Base-by-base conservation (phyloP, 2,888 invertebrate species). In the Pseudococcus jackbeardsleyi region DNA sequence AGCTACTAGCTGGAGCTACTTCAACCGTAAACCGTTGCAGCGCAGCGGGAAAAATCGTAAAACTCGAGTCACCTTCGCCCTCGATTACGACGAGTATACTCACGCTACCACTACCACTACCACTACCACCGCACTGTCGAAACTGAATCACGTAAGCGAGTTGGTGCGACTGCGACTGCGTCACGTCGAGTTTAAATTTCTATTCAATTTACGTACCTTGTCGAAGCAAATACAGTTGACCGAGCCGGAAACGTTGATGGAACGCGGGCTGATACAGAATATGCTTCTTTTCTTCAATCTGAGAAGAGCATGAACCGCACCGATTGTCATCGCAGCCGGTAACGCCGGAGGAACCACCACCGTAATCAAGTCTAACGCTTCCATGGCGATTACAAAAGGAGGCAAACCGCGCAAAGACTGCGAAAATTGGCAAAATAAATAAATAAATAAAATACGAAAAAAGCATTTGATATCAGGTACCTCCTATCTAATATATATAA, bases 311-410 rank as follows among this genome's bases (percentile, higher is more conserved):
- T 98, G 97, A 90, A 97, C 93, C 2, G 96, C 94, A 0, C 98
- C 98, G 1, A 98, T 97, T 0, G 98, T 98, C 98, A 98, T 98
- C 89, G 98, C 99, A 68, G 98, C 98, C 0, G 98, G 99, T 79
- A 99, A 92, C 0, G 98, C 98, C 0, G 99, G 98, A 0, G 98
- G 98, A 0, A 99, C 97, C 77, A 97, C 98, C 89, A 99, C 97
- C 0, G 99, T 99, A 89, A 98, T 95, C 88, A 99, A 94, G 92
- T 99, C 98, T 89, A 98, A 92, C 0, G 97, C 96, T 91, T 97
- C 95, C 15, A 97, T 91, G 0, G 94, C 93, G 54, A 96, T 94
- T 90, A 96, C 95, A 0, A 93, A 91, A 0, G 93, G 91, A 0
- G 93, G 92, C 0, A 95, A 92, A 0, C 94, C 93, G 42, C 95